Percentiles rank a stretch among this genome's conserved stretches.
Evolutionary conservation across 2,888 invertebrate genomes (phyloP).

Genomic region (Drosophila subquinaria): DNA sequence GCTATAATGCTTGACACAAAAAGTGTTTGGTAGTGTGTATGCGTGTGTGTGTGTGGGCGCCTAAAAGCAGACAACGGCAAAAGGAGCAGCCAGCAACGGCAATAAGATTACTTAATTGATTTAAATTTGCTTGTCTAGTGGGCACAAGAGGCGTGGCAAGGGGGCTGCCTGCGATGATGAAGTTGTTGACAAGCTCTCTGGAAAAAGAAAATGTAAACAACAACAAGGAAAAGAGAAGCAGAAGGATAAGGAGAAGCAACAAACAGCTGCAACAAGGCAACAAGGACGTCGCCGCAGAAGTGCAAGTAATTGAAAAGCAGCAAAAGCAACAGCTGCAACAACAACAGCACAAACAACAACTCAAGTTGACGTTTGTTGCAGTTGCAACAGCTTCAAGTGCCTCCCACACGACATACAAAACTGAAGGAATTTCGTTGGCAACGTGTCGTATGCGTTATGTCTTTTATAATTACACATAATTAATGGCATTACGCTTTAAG

Average conservation of each 20-base stretch:
- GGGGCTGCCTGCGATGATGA: constrained; percentile 65
- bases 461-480: constrained; percentile 63
- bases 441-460: constrained; percentile 59
- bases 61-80: constrained; percentile 68
- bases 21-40: constrained; percentile 23
- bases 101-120: constrained; percentile 79
- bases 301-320: constrained; percentile 73
- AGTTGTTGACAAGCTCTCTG: constrained; percentile 78
- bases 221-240: constrained; percentile 20
- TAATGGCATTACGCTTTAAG: constrained; percentile 65
- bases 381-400: constrained; percentile 51
- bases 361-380: constrained; percentile 30
- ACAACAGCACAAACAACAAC: background rate
- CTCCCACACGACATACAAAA: constrained; percentile 7
- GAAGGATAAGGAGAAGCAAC: constrained; percentile 11
- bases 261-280: constrained; percentile 18
- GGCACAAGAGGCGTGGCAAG: constrained; percentile 8
- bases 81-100: constrained; percentile 49
- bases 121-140: constrained; percentile 77
- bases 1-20: constrained; percentile 71
- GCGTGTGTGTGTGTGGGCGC: constrained; percentile 26
- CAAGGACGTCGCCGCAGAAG: constrained; percentile 34
- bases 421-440: constrained; percentile 29
- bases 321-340: constrained; percentile 36
- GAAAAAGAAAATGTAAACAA: constrained; percentile 64